A percentile compares a stretch with the other conserved stretches of the same genome.
Evolutionary conservation across 1,140 invertebrate species (phyloP).

Genomic region (Zaprionus ghesquierei): DNA sequence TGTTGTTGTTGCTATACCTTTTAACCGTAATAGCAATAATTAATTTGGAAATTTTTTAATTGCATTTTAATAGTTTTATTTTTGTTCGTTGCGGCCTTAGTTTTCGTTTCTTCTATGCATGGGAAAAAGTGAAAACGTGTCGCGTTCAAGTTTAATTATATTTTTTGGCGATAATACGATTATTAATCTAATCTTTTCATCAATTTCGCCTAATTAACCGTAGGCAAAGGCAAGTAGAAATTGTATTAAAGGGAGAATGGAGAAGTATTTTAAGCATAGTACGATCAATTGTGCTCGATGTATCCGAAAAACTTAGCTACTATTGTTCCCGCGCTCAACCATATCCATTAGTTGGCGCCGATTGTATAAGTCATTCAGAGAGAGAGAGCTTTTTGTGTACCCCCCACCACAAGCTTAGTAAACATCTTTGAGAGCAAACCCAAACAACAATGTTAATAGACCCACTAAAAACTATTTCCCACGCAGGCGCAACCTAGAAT

Average conservation of each 20-base stretch:
- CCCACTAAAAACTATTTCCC: conserved; percentile 49
- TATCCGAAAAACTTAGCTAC: conserved; percentile 15
- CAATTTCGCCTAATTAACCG: neutral
- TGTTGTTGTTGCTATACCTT: conserved; percentile 21
- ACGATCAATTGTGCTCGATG: neutral
- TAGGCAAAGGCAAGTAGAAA: neutral
- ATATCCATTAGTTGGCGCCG: conserved; percentile 11
- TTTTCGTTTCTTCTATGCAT: conserved; percentile 34
- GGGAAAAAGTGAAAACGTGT: conserved; percentile 72
- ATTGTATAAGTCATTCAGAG: conserved; percentile 39
- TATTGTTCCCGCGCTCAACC: conserved; percentile 11
- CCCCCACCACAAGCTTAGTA: conserved; percentile 30
- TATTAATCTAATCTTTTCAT: conserved; percentile 30
- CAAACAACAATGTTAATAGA: conserved; percentile 20
- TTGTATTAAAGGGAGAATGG: neutral
- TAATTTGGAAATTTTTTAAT: conserved; percentile 65
- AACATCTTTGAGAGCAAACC: conserved; percentile 40
- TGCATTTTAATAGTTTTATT: conserved; percentile 66
- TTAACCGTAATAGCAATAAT: conserved; percentile 32
- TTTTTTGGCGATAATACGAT: conserved; percentile 63
- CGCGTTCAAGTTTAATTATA: conserved; percentile 60
- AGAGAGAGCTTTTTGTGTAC: conserved; percentile 41
- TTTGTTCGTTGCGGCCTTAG: conserved; percentile 34
- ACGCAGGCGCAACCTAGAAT: conserved; percentile 58
- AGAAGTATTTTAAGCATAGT: neutral